Base-by-base conservation (phyloP, 1,140 invertebrate genomes). In the Vanessa atalanta region DNA sequence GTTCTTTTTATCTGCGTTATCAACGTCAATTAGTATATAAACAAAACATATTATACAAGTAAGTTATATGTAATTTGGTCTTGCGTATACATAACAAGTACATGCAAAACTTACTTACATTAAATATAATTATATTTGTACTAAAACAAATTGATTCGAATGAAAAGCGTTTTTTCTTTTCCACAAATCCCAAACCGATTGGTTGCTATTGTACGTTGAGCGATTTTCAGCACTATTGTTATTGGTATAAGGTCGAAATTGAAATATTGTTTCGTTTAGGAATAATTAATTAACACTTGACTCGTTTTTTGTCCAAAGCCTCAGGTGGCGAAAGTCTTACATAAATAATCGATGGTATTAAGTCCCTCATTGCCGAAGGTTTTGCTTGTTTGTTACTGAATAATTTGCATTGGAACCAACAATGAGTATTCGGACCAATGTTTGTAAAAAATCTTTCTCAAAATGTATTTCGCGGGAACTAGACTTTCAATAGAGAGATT, bases 291-390 rank as follows among this genome's bases (percentile, higher is more conserved):
- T 85, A 85, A 81, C 78, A 77, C 79, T 77, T 77, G 48, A 78
- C 73, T 81, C 79, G 80, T 85, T 86, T 88, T 88, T 88, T 87
- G 83, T 79, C 73, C 72, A 81, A 83, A 83, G 82, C 78, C 82
- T 88, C 86, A 88, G 86, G 86, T 88, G 86, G 80, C 78, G 77
- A 86, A 85, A 88, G 77, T 80, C 83, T 85, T 88, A 88, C 87
- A 86, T 85, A 87, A 88, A 88, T 88, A 88, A 88, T 87, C 84
- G 81, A 86, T 82, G 80, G 84, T 84, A 85, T 84, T 88, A 85
- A 71, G 75, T 73, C 79, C 79, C 81, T 82, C 80, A 84, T 85
- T 84, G 83, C 85, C 81, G 79, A 76, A 65, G 74, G 76, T 60
- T 72, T 26, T 74, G 71, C 72, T 75, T 78, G 79, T 83, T 86